Percentiles rank a stretch among this genome's conserved stretches.
These are phyloP conservation scores for Steinernema scapterisci DNA, from an alignment of 2,888 invertebrate genomes.

Conservation along the genomic window DNA sequence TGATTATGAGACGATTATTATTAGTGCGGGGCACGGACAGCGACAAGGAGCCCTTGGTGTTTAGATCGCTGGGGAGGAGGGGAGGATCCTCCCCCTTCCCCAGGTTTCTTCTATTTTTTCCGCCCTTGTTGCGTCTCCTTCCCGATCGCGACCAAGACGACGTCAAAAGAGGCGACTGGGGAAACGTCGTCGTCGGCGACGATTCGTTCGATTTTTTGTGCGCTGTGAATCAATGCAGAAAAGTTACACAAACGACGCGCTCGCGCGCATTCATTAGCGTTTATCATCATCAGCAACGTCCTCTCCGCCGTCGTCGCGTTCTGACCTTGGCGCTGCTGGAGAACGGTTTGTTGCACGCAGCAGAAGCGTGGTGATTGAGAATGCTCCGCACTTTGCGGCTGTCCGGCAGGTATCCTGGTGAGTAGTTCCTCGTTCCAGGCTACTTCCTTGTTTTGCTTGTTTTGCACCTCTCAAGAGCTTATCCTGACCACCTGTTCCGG, in stretches of 20 bases:
- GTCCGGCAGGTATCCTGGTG: not conserved
- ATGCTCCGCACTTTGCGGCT: constrained; percentile 19
- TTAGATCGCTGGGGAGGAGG: not conserved
- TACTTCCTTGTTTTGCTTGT: not conserved
- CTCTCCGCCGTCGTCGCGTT: too few species aligned
- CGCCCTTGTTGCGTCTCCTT: not conserved
- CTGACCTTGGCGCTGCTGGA: constrained; percentile 11
- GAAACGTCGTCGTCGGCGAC: not conserved
- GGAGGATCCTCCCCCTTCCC: not conserved
- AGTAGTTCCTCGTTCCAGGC: not conserved
- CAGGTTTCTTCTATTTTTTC: not conserved
- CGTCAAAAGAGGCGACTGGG: not conserved
- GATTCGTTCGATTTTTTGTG: not conserved
- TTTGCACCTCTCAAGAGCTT: too few species aligned
- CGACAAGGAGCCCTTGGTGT: not conserved
- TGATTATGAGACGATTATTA: constrained; percentile 31
- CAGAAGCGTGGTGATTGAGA: not conserved
- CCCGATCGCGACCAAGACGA: not conserved
- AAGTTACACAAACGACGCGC: constrained; percentile 28
- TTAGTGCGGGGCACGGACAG: constrained; percentile 24
- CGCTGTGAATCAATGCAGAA: constrained; percentile 9
- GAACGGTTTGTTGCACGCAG: constrained; percentile 8
- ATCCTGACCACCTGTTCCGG: too few species aligned
- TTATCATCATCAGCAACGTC: not conserved
- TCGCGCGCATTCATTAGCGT: constrained; percentile 32